Evolutionary conservation across 1,140 invertebrate species (phyloP), one percentile per base, ranked within the genome.

Genomic region (Aphelenchoides besseyi): DNA sequence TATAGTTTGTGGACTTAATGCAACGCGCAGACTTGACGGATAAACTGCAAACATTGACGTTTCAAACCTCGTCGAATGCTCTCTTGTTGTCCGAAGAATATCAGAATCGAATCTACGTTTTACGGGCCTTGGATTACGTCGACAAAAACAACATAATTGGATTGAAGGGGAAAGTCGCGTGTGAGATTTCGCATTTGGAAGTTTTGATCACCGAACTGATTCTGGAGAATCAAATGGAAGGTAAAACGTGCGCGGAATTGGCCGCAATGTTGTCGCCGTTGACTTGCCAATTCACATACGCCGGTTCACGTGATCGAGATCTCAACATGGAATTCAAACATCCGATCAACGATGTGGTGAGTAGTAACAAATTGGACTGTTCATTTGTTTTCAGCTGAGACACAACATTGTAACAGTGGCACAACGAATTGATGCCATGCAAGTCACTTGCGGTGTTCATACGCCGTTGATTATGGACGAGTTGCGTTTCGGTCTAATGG

Each of bases 111-210:
- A 87, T 96, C 36, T 82, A 91, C 85, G 90, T 97, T n/a, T 84
- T 98, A 0, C 89, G 89, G 78, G 86, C 89, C 73, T 85, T 97
- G 8, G 89, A 86, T 23, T 90, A 89, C 73, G 85, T 89, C 57
- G 90, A 93, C 86, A 85, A 87, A 8, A 87, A 90, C 70, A 89
- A 91, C 88, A 86, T 90, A 89, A 89, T 88, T 23, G 67, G 68
- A 66, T 83, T 95, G 37, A 96, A 97, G 87, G 95, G 95, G 9
- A 88, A 91, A 70, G 94, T 98, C 5, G 96, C 95, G 2, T 92
- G 95, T 82, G 91, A 95, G 85, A 97, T 98, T 67, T 78, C 37
- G 28, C 29, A 79, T 23, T 30, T 71, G 78, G 64, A 78, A 61
- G 12, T 82, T 1, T 88, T 98, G 26, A 91, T 98, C 55, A 97